phyloP scores from a whole-genome alignment of 64 coral and sea anemone species.

The Porites australiensis region DNA sequence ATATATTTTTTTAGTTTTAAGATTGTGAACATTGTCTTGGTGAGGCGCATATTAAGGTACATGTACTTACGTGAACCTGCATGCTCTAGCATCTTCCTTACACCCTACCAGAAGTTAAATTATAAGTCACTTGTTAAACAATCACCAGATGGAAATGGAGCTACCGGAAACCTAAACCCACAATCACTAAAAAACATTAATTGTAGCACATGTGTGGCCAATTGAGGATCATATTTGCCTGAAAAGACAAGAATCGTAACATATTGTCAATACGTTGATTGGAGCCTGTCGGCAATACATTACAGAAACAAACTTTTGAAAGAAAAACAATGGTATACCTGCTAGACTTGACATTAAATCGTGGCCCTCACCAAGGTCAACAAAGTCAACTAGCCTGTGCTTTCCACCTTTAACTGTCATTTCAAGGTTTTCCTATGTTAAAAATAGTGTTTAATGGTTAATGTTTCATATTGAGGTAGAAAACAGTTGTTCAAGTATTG shows the following conservation, averaged over 20 bases:
- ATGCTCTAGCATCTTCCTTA: neutral
- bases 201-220: slow-evolving; percentile 34
- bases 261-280: too few relatives aligned
- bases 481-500: too few relatives aligned
- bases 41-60: too few relatives aligned
- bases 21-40: too few relatives aligned
- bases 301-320: too few relatives aligned
- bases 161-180: slow-evolving; percentile 49
- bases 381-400: slow-evolving; percentile 74
- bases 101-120: slow-evolving; percentile 33
- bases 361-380: slow-evolving; percentile 59
- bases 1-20: too few relatives aligned
- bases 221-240: slow-evolving; percentile 6
- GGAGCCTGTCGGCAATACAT: too few relatives aligned
- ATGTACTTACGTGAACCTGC: slow-evolving; percentile 18
- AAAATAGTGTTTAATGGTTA: too few relatives aligned
- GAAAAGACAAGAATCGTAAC: neutral
- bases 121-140: slow-evolving; percentile 12
- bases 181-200: slow-evolving; percentile 49
- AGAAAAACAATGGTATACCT: neutral
- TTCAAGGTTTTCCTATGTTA: slow-evolving; percentile 70
- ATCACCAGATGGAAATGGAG: slow-evolving; percentile 28
- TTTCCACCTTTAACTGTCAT: slow-evolving; percentile 62
- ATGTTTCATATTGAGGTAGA: too few relatives aligned
- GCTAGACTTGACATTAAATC: slow-evolving; percentile 32